Evolutionary conservation across 2,888 invertebrate species (phyloP).

Genomic region (Dyspetes luteomarginatus): DNA sequence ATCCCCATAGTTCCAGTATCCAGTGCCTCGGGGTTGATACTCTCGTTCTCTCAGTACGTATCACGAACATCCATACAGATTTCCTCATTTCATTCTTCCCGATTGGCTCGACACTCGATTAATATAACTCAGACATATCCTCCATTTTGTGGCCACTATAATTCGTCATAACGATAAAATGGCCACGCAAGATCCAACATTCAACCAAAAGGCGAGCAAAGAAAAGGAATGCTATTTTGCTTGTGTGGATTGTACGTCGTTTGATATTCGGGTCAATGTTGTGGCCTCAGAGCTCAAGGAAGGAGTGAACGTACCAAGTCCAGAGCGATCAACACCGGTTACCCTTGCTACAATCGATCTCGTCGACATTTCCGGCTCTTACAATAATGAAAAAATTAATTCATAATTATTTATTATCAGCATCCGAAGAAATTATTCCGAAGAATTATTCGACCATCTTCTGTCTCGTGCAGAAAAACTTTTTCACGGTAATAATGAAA

Average conservation of each 20-base stretch:
- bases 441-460: too few relatives aligned
- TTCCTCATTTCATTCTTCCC: slow-evolving; percentile 21
- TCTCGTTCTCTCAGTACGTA: not conserved
- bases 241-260: slow-evolving; percentile 34
- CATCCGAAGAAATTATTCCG: too few relatives aligned
- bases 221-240: slow-evolving; percentile 56
- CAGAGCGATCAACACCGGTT: slow-evolving; percentile 70
- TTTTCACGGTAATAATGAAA: not conserved
- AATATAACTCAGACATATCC: not conserved
- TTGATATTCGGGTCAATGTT: slow-evolving; percentile 79
- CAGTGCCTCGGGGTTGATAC: not conserved
- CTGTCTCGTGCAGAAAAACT: too few relatives aligned
- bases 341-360: slow-evolving; percentile 74
- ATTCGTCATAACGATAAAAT: too few relatives aligned
- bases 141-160: slow-evolving; percentile 38
- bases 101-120: slow-evolving; percentile 1
- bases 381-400: slow-evolving; percentile 16
- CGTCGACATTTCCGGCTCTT: slow-evolving; percentile 47
- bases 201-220: slow-evolving; percentile 56
- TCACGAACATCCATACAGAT: slow-evolving; percentile 4
- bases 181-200: too few relatives aligned
- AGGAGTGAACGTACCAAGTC: slow-evolving; percentile 56
- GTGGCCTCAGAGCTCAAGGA: slow-evolving; percentile 72
- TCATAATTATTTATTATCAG: slow-evolving; percentile 46
- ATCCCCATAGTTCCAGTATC: slow-evolving; percentile 33